Evolutionary conservation across 2,113 vertebrate genomes (phyloP).

Genomic region (Rostratula benghalensis): DNA sequence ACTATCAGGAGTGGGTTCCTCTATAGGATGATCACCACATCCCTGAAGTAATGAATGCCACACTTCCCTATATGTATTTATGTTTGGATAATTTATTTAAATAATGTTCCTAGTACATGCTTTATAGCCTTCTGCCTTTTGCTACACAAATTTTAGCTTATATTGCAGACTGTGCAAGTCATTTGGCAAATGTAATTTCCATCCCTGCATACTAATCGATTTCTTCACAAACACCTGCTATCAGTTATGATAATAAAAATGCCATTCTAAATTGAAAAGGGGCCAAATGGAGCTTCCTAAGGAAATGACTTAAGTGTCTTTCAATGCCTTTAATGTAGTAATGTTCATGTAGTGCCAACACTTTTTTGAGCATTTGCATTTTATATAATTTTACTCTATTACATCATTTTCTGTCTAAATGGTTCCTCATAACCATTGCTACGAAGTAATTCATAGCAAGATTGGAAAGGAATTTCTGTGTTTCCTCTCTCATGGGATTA

Average conservation of each 20-base stretch:
- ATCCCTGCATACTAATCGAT: conserved; percentile 87
- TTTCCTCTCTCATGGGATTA: neutral
- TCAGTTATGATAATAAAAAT: conserved; percentile 87
- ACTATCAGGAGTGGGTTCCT: neutral
- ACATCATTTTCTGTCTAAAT: conserved; percentile 40
- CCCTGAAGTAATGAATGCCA: conserved; percentile 54
- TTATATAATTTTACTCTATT: conserved; percentile 67
- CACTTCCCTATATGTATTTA: conserved; percentile 66
- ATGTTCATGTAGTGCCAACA: conserved; percentile 75
- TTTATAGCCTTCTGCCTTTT: conserved; percentile 77
- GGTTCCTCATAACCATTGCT: conserved; percentile 24
- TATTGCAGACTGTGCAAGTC: conserved; percentile 81
- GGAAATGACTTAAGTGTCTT: conserved; percentile 86
- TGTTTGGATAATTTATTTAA: conserved; percentile 75
- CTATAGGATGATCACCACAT: neutral
- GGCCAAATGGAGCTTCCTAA: conserved; percentile 82
- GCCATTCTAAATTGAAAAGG: conserved; percentile 83
- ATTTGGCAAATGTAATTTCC: conserved; percentile 85
- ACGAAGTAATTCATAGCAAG: neutral
- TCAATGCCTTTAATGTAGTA: conserved; percentile 79
- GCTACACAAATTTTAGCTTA: conserved; percentile 77
- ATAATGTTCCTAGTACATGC: conserved; percentile 69
- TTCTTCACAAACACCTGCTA: conserved; percentile 85
- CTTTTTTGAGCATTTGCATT: conserved; percentile 73
- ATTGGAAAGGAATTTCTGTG: neutral